These are phyloP conservation scores for Typhlichthys eigenmanni DNA, from an alignment of 2,797 vertebrate genomes.

Conservation along the genomic window DNA sequence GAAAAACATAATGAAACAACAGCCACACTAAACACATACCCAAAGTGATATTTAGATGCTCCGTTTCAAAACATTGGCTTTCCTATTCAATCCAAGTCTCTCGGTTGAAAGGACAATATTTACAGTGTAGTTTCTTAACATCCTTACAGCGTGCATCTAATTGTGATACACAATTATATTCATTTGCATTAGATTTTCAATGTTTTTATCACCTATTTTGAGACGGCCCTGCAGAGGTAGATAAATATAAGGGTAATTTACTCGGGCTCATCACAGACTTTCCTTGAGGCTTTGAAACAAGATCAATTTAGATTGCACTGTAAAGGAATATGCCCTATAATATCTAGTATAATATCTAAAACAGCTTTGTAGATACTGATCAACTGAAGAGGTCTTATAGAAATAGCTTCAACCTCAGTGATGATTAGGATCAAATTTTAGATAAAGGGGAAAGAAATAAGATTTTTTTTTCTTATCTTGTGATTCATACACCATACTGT, in stretches of 20 bases:
- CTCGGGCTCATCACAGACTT: slow-evolving; percentile 58
- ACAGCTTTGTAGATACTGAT: slow-evolving; percentile 77
- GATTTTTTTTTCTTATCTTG: slow-evolving; percentile 46
- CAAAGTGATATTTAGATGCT: no score
- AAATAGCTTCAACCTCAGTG: slow-evolving; percentile 73
- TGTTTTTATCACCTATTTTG: slow-evolving; percentile 36
- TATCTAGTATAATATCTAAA: slow-evolving; percentile 75
- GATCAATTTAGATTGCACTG: slow-evolving; percentile 77
- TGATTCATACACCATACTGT: slow-evolving; percentile 19
- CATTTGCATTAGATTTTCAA: slow-evolving; percentile 1
- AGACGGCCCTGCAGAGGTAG: slow-evolving; percentile 53
- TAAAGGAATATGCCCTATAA: slow-evolving; percentile 72
- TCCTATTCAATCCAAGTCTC: no score
- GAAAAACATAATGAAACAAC: no score
- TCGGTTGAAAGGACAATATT: neutral
- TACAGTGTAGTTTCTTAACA: neutral
- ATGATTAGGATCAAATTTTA: slow-evolving; percentile 78
- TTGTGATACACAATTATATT: no score
- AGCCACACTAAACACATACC: no score
- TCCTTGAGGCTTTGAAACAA: slow-evolving; percentile 76
- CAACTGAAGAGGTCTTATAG: slow-evolving; percentile 76
- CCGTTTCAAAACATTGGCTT: no score
- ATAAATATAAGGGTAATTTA: slow-evolving; percentile 63
- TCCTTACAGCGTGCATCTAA: no score
- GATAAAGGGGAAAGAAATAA: slow-evolving; percentile 34